Evolutionary conservation across 2,113 vertebrate species (phyloP).

Genomic region (Brachyistius frenatus): DNA sequence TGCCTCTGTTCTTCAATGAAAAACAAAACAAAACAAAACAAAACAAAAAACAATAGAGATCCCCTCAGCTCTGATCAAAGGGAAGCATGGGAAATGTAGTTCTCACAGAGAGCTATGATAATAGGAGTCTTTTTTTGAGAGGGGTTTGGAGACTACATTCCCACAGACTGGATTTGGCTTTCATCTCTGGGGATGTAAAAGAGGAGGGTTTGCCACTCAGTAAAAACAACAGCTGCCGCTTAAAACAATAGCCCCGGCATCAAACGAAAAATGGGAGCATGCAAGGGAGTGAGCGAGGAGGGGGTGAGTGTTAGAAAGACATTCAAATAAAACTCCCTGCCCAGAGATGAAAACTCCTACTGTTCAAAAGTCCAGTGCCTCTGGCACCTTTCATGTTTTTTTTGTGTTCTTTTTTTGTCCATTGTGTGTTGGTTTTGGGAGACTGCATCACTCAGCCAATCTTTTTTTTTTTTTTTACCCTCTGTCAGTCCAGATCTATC

Average conservation of each 20-base stretch:
- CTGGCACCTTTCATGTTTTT: slow-evolving; percentile 60
- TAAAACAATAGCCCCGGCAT: slow-evolving; percentile 78
- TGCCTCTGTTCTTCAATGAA: slow-evolving; percentile 40
- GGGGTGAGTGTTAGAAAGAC: slow-evolving; percentile 53
- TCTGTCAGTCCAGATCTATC: slow-evolving; percentile 24
- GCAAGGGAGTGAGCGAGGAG: slow-evolving; percentile 26
- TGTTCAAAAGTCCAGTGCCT: slow-evolving; percentile 63
- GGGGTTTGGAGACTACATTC: slow-evolving; percentile 73
- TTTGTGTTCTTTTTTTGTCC: slow-evolving; percentile 15
- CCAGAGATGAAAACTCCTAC: slow-evolving; percentile 61
- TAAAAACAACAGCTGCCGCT: slow-evolving; percentile 81
- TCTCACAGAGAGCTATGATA: slow-evolving; percentile 72
- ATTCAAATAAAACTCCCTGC: slow-evolving; percentile 64
- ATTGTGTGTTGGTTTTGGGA: slow-evolving; percentile 16
- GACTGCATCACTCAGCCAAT: slow-evolving; percentile 21
- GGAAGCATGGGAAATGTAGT: slow-evolving; percentile 81
- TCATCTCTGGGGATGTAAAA: slow-evolving; percentile 81
- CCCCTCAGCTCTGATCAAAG: slow-evolving; percentile 75
- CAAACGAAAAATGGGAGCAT: slow-evolving; percentile 63
- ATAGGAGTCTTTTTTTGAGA: slow-evolving; percentile 74
- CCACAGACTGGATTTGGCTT: slow-evolving; percentile 75
- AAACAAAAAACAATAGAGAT: slow-evolving; percentile 40
- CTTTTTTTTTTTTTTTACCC: slow-evolving; percentile 1
- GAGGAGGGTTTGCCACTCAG: slow-evolving; percentile 67
- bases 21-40: slow-evolving; percentile 28